These are phyloP conservation scores for Ailuropoda melanoleuca DNA, from an alignment of 2,113 vertebrate genomes.

Conservation along the genomic window DNA sequence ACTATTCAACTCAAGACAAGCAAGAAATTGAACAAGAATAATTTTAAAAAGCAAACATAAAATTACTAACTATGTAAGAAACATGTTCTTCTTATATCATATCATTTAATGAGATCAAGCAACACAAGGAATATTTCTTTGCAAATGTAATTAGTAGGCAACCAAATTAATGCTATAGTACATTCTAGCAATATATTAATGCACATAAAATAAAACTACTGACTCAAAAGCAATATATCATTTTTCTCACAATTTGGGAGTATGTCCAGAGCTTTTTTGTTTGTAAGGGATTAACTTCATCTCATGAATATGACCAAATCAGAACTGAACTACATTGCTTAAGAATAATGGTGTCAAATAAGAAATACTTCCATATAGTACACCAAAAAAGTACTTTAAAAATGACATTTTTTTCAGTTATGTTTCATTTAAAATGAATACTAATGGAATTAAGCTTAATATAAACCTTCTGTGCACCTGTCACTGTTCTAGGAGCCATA, in stretches of 20 bases:
- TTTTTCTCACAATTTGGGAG: not conserved
- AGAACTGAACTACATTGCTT: not conserved
- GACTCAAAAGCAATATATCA: not conserved
- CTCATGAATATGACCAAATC: not conserved
- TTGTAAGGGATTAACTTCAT: not conserved
- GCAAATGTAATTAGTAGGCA: not conserved
- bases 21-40: not conserved
- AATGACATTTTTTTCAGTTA: not conserved
- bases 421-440: not conserved
- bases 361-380: not conserved
- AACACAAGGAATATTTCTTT: conserved; percentile 21
- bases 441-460: not conserved
- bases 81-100: not conserved
- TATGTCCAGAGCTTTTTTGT: not conserved
- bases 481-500: not conserved
- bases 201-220: not conserved
- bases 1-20: conserved; percentile 24
- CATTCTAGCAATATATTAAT: not conserved
- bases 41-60: conserved; percentile 46
- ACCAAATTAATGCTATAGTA: not conserved
- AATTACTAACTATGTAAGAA: conserved; percentile 33
- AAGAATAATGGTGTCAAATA: not conserved
- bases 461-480: not conserved
- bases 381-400: not conserved
- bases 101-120: not conserved